phyloP scores from a whole-genome alignment of 2,888 invertebrate genomes.

The Cataglyphis cursor region DNA sequence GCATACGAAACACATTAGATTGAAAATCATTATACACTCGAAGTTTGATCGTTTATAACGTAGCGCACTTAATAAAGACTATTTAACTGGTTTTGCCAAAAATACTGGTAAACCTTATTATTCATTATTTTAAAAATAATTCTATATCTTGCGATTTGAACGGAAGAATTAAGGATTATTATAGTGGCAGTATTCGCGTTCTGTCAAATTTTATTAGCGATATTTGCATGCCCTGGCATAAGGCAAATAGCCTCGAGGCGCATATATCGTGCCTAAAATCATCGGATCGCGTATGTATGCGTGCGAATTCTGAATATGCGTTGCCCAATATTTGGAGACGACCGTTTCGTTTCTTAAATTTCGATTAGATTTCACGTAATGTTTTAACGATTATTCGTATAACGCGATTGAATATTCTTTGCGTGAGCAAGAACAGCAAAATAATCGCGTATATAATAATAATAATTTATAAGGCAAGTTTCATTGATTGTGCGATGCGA shows the following conservation, averaged over 20 bases:
- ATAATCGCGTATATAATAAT: slow-evolving; percentile 12
- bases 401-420: slow-evolving; percentile 4
- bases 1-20: slow-evolving; percentile 26
- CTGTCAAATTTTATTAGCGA: slow-evolving; percentile 60
- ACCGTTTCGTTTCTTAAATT: slow-evolving; percentile 28
- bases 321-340: slow-evolving; percentile 13
- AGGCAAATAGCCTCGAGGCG: slow-evolving; percentile 38
- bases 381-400: slow-evolving; percentile 14
- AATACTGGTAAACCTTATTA: slow-evolving; percentile 65
- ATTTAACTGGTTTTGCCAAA: slow-evolving; percentile 57
- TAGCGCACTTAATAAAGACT: slow-evolving; percentile 57
- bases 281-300: slow-evolving; percentile 7
- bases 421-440: not conserved
- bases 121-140: slow-evolving; percentile 49
- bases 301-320: slow-evolving; percentile 41
- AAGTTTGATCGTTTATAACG: slow-evolving; percentile 37
- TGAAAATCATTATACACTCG: slow-evolving; percentile 54
- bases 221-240: slow-evolving; percentile 51
- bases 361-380: slow-evolving; percentile 22
- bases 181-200: slow-evolving; percentile 51
- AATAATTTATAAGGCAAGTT: slow-evolving; percentile 10
- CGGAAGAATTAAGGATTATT: slow-evolving; percentile 58
- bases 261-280: slow-evolving; percentile 2
- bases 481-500: not conserved
- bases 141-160: slow-evolving; percentile 14